phyloP scores from a whole-genome alignment of 2,888 invertebrate species.

The Psylliodes chrysocephalus region DNA sequence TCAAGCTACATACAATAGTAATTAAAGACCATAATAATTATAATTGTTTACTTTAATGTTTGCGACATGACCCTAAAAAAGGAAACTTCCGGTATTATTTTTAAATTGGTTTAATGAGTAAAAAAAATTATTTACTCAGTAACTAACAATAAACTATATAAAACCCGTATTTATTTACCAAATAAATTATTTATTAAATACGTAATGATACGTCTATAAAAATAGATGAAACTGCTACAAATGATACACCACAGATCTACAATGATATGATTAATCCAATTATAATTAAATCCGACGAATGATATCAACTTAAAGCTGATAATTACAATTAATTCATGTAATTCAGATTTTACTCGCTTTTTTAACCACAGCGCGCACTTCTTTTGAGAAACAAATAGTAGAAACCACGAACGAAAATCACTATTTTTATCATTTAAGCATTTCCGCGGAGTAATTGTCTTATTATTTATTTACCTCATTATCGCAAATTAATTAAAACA shows the following conservation, averaged over 20 bases:
- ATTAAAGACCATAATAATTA: no score
- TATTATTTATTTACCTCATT: background rate
- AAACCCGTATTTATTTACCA: background rate
- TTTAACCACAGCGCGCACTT: conserved; percentile 7
- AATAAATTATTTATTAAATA: background rate
- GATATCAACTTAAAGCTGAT: background rate
- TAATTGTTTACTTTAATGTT: no score
- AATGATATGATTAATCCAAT: background rate
- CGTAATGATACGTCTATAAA: background rate
- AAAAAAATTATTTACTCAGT: no score
- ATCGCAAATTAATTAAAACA: background rate
- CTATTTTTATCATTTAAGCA: conserved; percentile 23
- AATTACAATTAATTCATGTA: background rate
- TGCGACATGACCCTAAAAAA: no score
- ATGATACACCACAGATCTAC: background rate
- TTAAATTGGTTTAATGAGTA: no score
- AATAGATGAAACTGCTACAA: background rate
- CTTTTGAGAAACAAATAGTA: conserved; percentile 26
- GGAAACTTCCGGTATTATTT: no score
- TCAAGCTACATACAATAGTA: no score
- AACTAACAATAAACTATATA: background rate
- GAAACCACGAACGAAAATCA: conserved; percentile 22
- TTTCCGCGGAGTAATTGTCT: conserved; percentile 8
- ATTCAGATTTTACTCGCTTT: background rate
- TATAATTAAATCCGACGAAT: background rate